Base-by-base conservation (phyloP, 2,113 vertebrate species). In the Bostrychus sinensis region DNA sequence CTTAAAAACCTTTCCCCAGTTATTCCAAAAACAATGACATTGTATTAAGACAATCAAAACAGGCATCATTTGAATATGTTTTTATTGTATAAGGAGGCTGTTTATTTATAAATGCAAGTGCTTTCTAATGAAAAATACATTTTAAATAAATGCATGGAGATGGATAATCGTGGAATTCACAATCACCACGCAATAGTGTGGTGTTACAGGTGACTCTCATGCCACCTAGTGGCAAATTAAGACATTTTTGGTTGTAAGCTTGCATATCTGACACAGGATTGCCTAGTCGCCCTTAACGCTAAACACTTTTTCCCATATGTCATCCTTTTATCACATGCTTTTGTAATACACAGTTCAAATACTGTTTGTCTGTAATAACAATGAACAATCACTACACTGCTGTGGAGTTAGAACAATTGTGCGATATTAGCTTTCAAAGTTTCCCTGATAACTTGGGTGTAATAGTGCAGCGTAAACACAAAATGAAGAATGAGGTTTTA, bases 161-260 rank as follows among this genome's bases (percentile, higher is more conserved):
- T 36, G 36, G 45, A 26, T 28, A 41, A 53, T 53, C 16, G 43
- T 45, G 1, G 73, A 59, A 66, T 32, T 3, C 11, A 69, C 50
- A 70, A 23, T 45, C 48, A 60, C n/a, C 19, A 13, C 16, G 3
- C 20, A 14, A 2, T 5, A n/a, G 17, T 69, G 13, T 8, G 62
- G 65, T 58, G 13, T 26, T 26, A 25, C 12, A 28, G 9, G 62
- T 74, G 70, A 39, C 22, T 2, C 45, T 51, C 12, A n/a, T 14
- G 78, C 80, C 86, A 74, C 78, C 87, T 82, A 63, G 56, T 80
- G 85, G 36, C 56, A 16, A 76, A 25, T 68, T 63, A 53, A 68
- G 50, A 66, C n/a, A 61, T 11, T 0, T 85, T 86, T 86, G 82
- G 82, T 79, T 51, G 77, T 16, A 7, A 56, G 58, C 72, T 62